Conservation (phyloP, 2,113 vertebrate genomes). For the Rhinopomastus cyanomelas region DNA sequence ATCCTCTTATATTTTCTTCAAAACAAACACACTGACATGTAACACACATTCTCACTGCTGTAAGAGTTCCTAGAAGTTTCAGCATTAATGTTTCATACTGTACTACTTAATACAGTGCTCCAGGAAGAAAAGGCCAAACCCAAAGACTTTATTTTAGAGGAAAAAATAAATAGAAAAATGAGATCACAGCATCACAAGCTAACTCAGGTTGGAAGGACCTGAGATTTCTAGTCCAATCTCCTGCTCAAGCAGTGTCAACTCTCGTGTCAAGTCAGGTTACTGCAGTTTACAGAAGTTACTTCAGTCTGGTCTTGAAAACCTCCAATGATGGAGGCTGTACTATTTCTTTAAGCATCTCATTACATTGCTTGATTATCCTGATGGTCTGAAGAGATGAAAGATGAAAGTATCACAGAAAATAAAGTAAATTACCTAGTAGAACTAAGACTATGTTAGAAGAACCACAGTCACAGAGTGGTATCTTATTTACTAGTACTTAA, state of each 20-base stretch:
- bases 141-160: not conserved
- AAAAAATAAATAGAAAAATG: not conserved
- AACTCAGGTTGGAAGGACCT: not conserved
- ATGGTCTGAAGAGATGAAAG: fast-evolving
- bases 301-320: not conserved
- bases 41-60: not conserved
- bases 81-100: not conserved
- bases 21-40: not conserved
- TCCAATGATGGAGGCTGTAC: not conserved
- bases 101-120: not conserved
- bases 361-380: not conserved
- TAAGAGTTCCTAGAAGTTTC: not conserved
- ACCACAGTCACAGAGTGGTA: not conserved
- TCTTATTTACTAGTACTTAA: not conserved
- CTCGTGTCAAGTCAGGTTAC: not conserved
- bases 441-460: not conserved
- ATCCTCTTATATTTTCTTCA: not conserved
- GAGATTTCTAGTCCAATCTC: not conserved
- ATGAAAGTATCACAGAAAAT: not conserved
- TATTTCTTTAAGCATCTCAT: not conserved
- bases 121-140: not conserved
- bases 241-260: not conserved
- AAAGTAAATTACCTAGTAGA: not conserved
- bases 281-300: not conserved
- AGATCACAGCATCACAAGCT: not conserved